These are phyloP conservation scores for Bagarius yarrelli DNA, from an alignment of 2,113 vertebrate genomes.

Conservation along the genomic window DNA sequence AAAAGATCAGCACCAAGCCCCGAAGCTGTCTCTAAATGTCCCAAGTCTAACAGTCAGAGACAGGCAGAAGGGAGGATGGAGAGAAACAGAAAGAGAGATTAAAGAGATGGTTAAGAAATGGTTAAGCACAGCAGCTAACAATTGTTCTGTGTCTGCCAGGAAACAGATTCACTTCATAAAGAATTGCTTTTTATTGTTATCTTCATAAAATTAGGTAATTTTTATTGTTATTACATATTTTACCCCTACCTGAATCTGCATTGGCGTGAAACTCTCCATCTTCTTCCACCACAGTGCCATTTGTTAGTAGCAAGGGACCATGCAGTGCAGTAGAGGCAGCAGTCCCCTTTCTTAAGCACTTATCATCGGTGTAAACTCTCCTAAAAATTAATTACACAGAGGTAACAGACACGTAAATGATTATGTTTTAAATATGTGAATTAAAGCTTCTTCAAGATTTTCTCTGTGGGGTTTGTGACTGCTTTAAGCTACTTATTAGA, in stretches of 20 bases:
- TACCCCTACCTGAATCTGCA: slow-evolving; percentile 59
- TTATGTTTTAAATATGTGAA: not conserved
- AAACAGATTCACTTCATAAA: not conserved
- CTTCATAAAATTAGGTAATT: not conserved
- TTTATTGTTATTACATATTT: not conserved
- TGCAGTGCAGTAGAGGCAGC: slow-evolving; percentile 17
- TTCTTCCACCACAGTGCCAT: not conserved
- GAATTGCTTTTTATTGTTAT: not conserved
- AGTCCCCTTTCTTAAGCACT: slow-evolving; percentile 49
- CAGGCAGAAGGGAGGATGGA: no score
- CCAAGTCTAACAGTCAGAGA: slow-evolving; percentile 37
- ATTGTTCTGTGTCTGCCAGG: not conserved
- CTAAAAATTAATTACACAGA: slow-evolving; percentile 41
- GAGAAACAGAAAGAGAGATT: not conserved
- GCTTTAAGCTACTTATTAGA: not conserved
- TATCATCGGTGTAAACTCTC: slow-evolving; percentile 65
- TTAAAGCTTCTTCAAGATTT: not conserved
- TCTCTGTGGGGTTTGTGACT: not conserved
- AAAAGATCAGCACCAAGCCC: slow-evolving; percentile 82
- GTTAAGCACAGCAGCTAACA: not conserved
- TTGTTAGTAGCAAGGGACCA: not conserved
- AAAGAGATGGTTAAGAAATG: not conserved
- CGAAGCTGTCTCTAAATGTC: slow-evolving; percentile 76
- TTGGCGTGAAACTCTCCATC: slow-evolving; percentile 39
- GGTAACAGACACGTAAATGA: not conserved